Conservation (phyloP, 2,113 vertebrate species). For the Zapornia atra region DNA sequence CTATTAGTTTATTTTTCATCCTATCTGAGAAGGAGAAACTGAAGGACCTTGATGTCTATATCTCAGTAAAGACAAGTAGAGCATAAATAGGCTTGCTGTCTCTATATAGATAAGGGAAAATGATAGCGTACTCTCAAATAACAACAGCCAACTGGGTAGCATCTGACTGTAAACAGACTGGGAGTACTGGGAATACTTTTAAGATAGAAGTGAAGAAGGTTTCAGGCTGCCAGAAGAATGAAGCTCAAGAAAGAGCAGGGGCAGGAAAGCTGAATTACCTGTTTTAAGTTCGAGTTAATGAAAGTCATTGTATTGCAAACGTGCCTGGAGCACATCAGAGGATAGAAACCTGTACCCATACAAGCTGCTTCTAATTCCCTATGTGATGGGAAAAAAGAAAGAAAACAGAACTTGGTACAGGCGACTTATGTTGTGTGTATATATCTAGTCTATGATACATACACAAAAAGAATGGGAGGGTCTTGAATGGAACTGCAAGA, state of each 20-base stretch:
- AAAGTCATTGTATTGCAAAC: neutral
- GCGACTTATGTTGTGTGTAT: neutral
- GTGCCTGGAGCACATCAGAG: neutral
- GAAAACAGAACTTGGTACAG: neutral
- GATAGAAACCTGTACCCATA: neutral
- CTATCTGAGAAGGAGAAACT: neutral
- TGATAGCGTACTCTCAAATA: neutral
- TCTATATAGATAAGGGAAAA: neutral
- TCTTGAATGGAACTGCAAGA: neutral
- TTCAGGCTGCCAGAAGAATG: neutral
- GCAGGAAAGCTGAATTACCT: neutral
- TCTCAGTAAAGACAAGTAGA: neutral
- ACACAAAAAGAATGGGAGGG: neutral
- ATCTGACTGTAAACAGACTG: neutral
- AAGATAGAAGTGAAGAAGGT: neutral
- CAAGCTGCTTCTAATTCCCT: neutral
- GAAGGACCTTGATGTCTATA: neutral
- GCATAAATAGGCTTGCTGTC: neutral
- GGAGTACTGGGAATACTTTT: neutral
- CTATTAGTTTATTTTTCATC: neutral
- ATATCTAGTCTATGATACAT: neutral
- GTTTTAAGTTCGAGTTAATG: neutral
- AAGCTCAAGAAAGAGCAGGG: neutral
- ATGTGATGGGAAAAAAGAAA: neutral
- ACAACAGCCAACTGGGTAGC: neutral